Percentiles rank a stretch among this genome's conserved stretches.
Conservation (phyloP, 2,888 invertebrate genomes). For the Frankliniella intonsa region DNA sequence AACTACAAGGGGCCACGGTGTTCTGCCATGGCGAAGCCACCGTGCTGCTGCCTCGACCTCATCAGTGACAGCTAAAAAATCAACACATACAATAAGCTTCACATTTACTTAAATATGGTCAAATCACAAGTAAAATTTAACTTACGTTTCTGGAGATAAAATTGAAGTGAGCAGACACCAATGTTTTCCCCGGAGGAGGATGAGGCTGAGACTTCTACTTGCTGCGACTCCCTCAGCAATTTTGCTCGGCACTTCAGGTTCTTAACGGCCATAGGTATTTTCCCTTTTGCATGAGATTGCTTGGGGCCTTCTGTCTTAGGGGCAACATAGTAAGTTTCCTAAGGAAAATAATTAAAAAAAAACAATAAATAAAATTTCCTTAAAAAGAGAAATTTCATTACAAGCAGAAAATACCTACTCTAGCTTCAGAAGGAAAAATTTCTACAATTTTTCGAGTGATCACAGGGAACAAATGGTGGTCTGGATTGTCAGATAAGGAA, state of each 20-base stretch:
- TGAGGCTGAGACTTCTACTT: neutral
- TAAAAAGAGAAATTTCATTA: neutral
- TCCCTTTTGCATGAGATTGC: neutral
- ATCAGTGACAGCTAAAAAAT: neutral
- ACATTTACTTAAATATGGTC: neutral
- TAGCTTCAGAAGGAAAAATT: neutral
- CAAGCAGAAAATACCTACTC: neutral
- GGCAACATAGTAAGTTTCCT: neutral
- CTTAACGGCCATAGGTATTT: neutral
- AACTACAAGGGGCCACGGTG: neutral
- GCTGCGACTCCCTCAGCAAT: neutral
- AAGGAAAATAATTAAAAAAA: neutral
- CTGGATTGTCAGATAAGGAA: no score
- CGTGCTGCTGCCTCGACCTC: neutral
- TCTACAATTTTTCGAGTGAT: neutral
- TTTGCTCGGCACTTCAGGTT: neutral
- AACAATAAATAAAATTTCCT: neutral
- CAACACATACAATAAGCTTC: neutral
- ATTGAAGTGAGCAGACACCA: neutral
- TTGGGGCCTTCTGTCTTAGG: neutral
- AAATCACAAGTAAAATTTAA: neutral
- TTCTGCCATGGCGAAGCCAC: neutral
- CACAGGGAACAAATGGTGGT: no score
- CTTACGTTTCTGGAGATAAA: neutral
- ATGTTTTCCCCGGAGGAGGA: no score